These are phyloP conservation scores for Cercocebus atys DNA, from an alignment of 2,113 vertebrate species.

Conservation along the genomic window DNA sequence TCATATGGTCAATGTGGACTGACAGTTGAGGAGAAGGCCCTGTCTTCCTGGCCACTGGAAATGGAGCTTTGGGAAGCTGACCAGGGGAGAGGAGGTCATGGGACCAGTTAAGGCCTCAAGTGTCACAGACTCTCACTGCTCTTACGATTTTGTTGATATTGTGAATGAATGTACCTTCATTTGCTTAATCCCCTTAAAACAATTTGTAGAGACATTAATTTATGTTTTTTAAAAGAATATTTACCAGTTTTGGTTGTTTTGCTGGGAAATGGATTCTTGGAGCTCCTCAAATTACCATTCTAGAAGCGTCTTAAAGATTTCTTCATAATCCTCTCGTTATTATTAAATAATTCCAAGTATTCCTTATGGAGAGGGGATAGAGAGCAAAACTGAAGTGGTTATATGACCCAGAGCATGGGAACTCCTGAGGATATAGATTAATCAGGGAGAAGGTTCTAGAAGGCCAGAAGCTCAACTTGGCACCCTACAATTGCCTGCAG, in stretches of 20 bases:
- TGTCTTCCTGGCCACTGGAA: not conserved
- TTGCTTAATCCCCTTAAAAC: not conserved
- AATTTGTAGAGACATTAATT: not conserved
- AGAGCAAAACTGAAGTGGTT: not conserved
- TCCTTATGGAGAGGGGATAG: not conserved
- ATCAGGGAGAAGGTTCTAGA: not conserved
- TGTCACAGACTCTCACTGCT: not conserved
- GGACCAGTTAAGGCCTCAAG: accelerated
- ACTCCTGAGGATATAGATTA: not conserved
- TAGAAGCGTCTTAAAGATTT: too few species aligned
- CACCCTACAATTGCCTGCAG: accelerated
- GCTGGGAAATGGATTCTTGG: not conserved
- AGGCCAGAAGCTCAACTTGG: not conserved
- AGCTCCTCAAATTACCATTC: not conserved
- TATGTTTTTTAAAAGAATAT: not conserved
- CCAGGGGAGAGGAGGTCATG: too few species aligned
- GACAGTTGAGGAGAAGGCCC: not conserved
- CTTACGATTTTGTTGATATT: not conserved
- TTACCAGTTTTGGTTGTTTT: not conserved
- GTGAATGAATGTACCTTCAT: not conserved
- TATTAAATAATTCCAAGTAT: not conserved
- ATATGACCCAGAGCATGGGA: not conserved
- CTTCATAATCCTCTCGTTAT: not conserved
- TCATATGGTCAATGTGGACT: accelerated
- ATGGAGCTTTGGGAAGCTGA: not conserved